Base-by-base conservation (phyloP, 2,113 vertebrate genomes). In the Microtus montanus region DNA sequence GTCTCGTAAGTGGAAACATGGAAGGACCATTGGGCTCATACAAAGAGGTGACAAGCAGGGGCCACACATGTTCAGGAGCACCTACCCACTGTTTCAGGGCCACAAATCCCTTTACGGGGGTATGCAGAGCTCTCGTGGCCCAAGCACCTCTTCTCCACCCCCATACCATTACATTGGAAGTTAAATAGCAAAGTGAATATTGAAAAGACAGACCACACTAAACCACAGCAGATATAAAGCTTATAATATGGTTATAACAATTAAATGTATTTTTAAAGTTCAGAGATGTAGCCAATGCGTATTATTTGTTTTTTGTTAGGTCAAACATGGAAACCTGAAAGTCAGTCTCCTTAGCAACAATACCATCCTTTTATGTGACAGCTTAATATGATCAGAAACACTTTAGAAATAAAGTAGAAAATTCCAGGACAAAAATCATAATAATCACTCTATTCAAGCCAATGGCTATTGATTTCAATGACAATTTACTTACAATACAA, bases 251-350 rank as follows among this genome's bases (percentile, higher is more conserved):
- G 0, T 30, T 87, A 1, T 92, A 17, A 22, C 5, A 77, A 73
- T 41, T 70, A 79, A 82, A 47, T 64, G 2, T 17, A 70, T 89
- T 95, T 86, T 61, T 94, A 92, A 88, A 61, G 13, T 14, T 89
- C 58, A 85, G 35, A 68, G 92, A 22, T 44, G 77, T 58, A 26
- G 41, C 38, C 33, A 2, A 58, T 28, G 63, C 3, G 41, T n/a
- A 93, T 10, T 44, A 47, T 35, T 7, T 49, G 11, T 13, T 68
- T 26, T 49, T 68, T 61, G 52, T 66, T 79, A 94, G n/a, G 14
- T 1, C 54, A 91, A 77, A 80, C 35, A 77, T 9, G 88, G 13
- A 92, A 30, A 91, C 22, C 35, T 89, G 44, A 49, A 79, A 61
- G 83, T 30, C 1, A 47, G 5, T 83, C 54, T 75, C 15, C 66